Percentiles rank a stretch among this genome's conserved stretches.
Conservation (phyloP, 2,888 invertebrate genomes). For the Eueremaeus valkanovi region DNA sequence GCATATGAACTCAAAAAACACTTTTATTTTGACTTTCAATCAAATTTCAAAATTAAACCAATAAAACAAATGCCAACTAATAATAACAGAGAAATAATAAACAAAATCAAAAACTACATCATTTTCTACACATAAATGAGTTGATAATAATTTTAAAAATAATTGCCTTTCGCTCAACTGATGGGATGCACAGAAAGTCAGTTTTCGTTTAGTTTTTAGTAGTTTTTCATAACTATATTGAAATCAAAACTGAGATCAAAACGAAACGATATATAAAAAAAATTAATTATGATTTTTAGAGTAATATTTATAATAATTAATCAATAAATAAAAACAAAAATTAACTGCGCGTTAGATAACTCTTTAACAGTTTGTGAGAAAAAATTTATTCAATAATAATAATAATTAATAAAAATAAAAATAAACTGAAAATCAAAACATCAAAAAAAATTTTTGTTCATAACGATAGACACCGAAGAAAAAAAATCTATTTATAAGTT, state of each 20-base stretch:
- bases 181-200: not conserved
- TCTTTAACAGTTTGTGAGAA: not conserved
- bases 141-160: not conserved
- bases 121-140: not conserved
- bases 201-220: not conserved
- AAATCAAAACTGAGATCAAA: constrained; percentile 32
- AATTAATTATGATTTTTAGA: not conserved
- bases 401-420: not conserved
- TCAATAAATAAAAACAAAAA: constrained; percentile 3
- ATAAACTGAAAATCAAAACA: not conserved
- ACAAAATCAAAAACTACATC: not conserved
- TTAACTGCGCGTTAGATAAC: constrained; percentile 22
- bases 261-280: not conserved
- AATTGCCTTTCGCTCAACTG: constrained; percentile 15
- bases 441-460: not conserved
- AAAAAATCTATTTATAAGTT: constrained; percentile 3
- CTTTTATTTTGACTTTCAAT: constrained; percentile 4
- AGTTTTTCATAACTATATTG: not conserved
- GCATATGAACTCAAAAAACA: not conserved
- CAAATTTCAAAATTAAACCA: not conserved
- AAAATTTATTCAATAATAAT: not conserved
- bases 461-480: not conserved
- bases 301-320: constrained; percentile 3
- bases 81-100: not conserved
- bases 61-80: constrained; percentile 25